Conservation (phyloP, 2,888 invertebrate species). For the Chydorus sphaericus region DNA sequence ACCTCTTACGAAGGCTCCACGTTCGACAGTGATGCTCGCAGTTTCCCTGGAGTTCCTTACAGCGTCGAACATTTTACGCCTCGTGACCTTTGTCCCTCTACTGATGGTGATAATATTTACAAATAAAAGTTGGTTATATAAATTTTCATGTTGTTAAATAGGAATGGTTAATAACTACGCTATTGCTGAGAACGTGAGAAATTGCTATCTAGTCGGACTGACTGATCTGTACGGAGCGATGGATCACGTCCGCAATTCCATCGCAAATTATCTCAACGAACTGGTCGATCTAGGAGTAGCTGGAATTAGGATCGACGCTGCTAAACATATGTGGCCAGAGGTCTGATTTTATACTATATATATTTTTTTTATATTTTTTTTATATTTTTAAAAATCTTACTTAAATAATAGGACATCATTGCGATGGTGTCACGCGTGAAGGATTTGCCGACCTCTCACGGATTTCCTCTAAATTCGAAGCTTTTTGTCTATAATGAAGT, state of each 20-base stretch:
- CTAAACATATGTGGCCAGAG: slow-evolving; percentile 36
- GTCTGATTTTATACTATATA: not conserved
- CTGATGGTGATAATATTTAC: slow-evolving; percentile 33
- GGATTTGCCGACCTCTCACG: slow-evolving; percentile 19
- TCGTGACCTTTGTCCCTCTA: slow-evolving; percentile 23
- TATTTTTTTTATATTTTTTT: not conserved
- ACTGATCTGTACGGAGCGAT: slow-evolving; percentile 31
- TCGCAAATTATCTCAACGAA: slow-evolving; percentile 28
- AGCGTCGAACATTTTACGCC: slow-evolving; percentile 43
- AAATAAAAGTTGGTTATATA: slow-evolving; percentile 21
- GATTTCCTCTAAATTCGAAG: slow-evolving; percentile 19
- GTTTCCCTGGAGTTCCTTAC: slow-evolving; percentile 50
- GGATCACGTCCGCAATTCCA: slow-evolving; percentile 27
- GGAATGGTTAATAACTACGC: slow-evolving; percentile 37
- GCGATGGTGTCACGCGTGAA: slow-evolving; percentile 24
- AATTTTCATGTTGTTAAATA: not conserved
- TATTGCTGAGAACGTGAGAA: slow-evolving; percentile 42
- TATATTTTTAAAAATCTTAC: not conserved
- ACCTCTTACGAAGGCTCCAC: slow-evolving; percentile 37
- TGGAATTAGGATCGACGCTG: slow-evolving; percentile 33
- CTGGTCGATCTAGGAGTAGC: slow-evolving; percentile 30
- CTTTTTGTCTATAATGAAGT: slow-evolving; percentile 23
- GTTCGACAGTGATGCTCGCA: slow-evolving; percentile 37
- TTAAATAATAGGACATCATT: slow-evolving; percentile 22
- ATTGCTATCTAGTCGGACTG: slow-evolving; percentile 32